phyloP scores from a whole-genome alignment of 2,888 invertebrate genomes.

The Agrochola lota region DNA sequence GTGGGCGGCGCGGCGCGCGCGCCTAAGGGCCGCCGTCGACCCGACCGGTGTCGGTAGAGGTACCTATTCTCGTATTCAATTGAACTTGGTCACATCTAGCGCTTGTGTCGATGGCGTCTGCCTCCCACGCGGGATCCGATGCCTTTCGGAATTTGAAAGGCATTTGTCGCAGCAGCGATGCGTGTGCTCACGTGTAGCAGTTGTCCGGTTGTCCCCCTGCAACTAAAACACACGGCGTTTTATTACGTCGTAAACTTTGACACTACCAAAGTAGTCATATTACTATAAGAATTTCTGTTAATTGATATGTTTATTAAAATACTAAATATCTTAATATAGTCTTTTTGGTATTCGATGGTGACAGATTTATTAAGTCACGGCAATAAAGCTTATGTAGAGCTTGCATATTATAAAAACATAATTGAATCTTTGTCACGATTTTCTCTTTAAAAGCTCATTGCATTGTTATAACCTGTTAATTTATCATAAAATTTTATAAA shows the following conservation, averaged over 20 bases:
- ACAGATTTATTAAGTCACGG: conserved; percentile 11
- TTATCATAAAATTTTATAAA: neutral
- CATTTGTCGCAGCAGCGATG: conserved; percentile 84
- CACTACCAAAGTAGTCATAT: conserved; percentile 70
- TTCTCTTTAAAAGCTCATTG: neutral
- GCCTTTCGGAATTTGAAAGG: conserved; percentile 89
- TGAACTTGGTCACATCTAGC: conserved; percentile 83
- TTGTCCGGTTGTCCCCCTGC: conserved; percentile 73
- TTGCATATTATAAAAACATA: neutral
- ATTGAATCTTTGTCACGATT: neutral
- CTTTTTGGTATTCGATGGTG: conserved; percentile 22
- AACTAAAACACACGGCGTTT: conserved; percentile 79
- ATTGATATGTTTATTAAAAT: conserved; percentile 67
- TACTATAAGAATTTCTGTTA: conserved; percentile 64
- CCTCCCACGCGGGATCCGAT: conserved; percentile 82
- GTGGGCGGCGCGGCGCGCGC: conserved; percentile 81
- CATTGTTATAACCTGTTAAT: neutral
- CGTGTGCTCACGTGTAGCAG: conserved; percentile 79
- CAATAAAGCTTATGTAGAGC: conserved; percentile 4
- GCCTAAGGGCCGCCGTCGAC: conserved; percentile 75
- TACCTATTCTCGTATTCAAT: conserved; percentile 81
- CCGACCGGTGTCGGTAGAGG: conserved; percentile 69
- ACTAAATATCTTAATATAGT: conserved; percentile 48
- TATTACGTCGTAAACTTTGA: conserved; percentile 81
- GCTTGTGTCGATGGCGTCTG: conserved; percentile 79